A percentile compares a stretch with the other conserved stretches of the same genome.
These are phyloP conservation scores for Deilephila elpenor DNA, from an alignment of 2,888 invertebrate genomes.

Conservation along the genomic window DNA sequence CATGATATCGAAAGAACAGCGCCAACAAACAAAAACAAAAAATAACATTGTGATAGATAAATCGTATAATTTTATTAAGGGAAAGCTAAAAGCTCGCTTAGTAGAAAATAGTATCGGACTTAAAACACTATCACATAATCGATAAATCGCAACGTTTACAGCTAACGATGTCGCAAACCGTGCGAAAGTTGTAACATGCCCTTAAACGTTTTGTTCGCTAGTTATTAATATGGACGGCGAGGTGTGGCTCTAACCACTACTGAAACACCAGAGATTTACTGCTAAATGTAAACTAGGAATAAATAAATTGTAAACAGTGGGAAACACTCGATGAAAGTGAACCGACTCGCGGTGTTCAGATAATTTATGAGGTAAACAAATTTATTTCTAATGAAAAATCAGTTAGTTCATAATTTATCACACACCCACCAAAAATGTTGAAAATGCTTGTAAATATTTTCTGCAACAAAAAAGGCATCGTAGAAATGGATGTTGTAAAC, in stretches of 20 bases:
- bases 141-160: conserved; percentile 23
- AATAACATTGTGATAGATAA: background rate
- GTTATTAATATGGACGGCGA: conserved; percentile 59
- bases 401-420: too few species aligned
- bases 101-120: background rate
- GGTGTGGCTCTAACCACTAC: conserved; percentile 45
- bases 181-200: conserved; percentile 59
- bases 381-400: too few species aligned
- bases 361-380: background rate
- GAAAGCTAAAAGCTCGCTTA: background rate
- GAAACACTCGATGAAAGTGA: conserved; percentile 21
- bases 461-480: too few species aligned
- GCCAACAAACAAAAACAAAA: background rate
- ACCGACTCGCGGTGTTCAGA: too few species aligned
- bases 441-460: too few species aligned
- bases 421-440: too few species aligned
- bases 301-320: conserved; percentile 26
- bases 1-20: background rate
- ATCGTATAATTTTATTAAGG: conserved; percentile 7
- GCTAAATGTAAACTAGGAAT: conserved; percentile 26
- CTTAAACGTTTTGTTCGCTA: conserved; percentile 59
- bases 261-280: conserved; percentile 24
- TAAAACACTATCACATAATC: conserved; percentile 7
- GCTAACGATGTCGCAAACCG: conserved; percentile 30
- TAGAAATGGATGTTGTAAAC: too few species aligned